phyloP scores from a whole-genome alignment of 2,797 vertebrate genomes.

The Australoheros facetus region DNA sequence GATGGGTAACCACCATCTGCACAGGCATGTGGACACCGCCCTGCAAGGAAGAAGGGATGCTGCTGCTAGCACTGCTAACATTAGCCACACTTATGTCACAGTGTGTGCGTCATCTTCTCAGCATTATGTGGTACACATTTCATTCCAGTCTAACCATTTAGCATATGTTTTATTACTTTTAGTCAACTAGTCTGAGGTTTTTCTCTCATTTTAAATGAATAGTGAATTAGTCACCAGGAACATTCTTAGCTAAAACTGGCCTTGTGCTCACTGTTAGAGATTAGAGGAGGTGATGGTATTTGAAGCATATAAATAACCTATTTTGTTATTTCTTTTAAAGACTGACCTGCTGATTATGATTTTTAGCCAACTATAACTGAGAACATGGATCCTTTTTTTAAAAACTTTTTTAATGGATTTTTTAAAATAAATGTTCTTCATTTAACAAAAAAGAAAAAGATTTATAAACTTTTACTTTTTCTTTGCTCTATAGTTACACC shows the following conservation, averaged over 20 bases:
- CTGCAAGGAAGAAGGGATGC: neutral
- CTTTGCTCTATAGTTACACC: too few species aligned
- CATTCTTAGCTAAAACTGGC: neutral
- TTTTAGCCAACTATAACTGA: neutral
- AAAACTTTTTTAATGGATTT: neutral
- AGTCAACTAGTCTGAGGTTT: neutral
- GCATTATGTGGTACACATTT: too few species aligned
- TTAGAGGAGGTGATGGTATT: neutral
- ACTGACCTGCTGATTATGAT: neutral
- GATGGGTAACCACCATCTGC: neutral
- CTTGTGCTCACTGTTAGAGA: neutral
- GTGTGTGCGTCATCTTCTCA: too few species aligned
- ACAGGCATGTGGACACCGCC: neutral
- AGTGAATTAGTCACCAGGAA: rapidly evolving
- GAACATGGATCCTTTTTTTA: neutral
- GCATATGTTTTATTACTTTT: neutral
- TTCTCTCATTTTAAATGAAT: too few species aligned
- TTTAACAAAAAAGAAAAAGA: too few species aligned
- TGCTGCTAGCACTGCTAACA: neutral
- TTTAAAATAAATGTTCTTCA: too few species aligned
- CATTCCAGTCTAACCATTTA: neutral
- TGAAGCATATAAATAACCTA: too few species aligned
- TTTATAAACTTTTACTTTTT: neutral
- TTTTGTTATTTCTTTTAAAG: neutral
- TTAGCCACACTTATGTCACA: neutral